Percentiles rank a stretch among this genome's conserved stretches.
phyloP scores from a whole-genome alignment of 2,797 vertebrate genomes.

The Pelodytes ibericus region DNA sequence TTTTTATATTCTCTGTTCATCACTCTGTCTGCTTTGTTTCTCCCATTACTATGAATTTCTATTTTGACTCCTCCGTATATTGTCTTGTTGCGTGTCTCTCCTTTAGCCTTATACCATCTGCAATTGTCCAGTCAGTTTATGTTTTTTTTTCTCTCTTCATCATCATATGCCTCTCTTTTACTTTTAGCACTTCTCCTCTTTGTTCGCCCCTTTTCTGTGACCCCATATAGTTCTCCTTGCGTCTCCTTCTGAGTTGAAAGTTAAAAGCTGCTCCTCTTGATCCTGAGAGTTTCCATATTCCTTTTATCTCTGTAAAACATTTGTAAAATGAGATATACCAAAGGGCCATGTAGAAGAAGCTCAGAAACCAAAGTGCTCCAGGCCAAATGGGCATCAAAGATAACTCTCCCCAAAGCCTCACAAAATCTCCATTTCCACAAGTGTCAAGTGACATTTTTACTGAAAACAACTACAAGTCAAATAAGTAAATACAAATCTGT shows the following conservation, averaged over 20 bases:
- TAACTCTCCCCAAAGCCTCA: constrained; percentile 3
- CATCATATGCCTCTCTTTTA: constrained; percentile 1
- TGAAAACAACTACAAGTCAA: constrained; percentile 21
- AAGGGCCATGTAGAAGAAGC: constrained; percentile 35
- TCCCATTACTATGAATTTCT: background rate
- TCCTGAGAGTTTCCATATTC: constrained; percentile 69
- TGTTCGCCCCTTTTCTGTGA: constrained; percentile 34
- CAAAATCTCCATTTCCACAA: constrained; percentile 23
- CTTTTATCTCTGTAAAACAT: constrained; percentile 74
- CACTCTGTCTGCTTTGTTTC: background rate
- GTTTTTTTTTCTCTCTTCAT: constrained; percentile 25
- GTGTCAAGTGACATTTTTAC: constrained; percentile 23
- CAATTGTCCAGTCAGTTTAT: constrained; percentile 14
- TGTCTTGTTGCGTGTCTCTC: background rate
- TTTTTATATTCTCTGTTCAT: background rate
- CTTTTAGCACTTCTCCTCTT: constrained; percentile 5
- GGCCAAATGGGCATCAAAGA: constrained; percentile 44
- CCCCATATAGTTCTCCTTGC: constrained; percentile 37
- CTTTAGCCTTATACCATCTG: constrained; percentile 4
- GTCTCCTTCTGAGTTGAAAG: constrained; percentile 71
- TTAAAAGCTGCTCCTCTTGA: constrained; percentile 74
- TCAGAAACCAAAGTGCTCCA: constrained; percentile 28
- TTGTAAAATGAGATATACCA: constrained; percentile 70
- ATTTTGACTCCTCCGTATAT: background rate
- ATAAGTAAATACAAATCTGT: background rate